Base-by-base conservation (phyloP, 2,797 vertebrate species). In the Morelia viridis region DNA sequence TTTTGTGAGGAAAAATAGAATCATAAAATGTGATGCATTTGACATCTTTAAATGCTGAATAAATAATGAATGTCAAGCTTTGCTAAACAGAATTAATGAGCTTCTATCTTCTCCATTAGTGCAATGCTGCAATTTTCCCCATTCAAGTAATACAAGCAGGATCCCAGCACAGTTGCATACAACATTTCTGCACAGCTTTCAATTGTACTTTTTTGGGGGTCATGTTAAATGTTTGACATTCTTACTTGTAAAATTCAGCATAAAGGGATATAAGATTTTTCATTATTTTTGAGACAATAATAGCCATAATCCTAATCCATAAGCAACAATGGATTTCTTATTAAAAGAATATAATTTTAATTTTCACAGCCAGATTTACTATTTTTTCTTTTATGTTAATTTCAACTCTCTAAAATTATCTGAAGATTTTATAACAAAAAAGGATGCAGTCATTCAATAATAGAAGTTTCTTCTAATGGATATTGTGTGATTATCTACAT, bases 81-180 rank as follows among this genome's bases (percentile, higher is more conserved):
- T 28, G 0, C 80, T 85, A 53, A 89, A 58, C 62, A 83, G 90
- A 94, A 17, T 61, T 95, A 94, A 95, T 60, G 15, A 89, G 88
- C 93, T 95, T 95, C 89, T 94, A 95, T 96, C 95, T 94, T 96
- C 93, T 88, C 41, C 91, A 60, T 92, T 93, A 93, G 26, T 87
- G 60, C 15, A 90, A 9, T 85, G 31, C 93, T 87, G 64, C 53
- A 24, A 24, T 35, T 65, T 53, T 11, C 7, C 13, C 53, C 46
- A 24, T 58, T 57, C 22, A 68, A 91, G 56, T 35, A 35, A 35
- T 35, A 57, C 80, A 85, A 28, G 41, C 41, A 53, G 28, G 46
- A 9, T 22, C 64, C 85, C 71, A 26, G 7, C 24, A 22, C 12
- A 24, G 76, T 7, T 26, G 13, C 6, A 1, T 17, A 58, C n/a